Conservation (phyloP, 37 sponge, comb jelly and placozoan genomes). For the Amphimedon queenslandica region DNA sequence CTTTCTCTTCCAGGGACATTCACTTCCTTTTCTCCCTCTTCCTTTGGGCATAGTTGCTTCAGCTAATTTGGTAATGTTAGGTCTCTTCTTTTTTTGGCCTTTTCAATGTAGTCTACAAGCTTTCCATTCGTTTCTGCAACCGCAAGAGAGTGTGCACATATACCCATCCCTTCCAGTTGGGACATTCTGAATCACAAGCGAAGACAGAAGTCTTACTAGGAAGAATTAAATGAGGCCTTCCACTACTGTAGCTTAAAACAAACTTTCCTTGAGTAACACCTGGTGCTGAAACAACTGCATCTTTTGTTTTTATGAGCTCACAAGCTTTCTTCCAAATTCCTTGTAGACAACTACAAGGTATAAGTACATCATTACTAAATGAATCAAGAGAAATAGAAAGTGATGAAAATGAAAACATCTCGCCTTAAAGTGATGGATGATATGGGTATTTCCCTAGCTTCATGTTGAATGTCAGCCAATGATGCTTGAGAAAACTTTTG, state of each 20-base stretch:
- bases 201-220: conserved; percentile 16
- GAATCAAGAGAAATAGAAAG: conserved; percentile 19
- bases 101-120: conserved; percentile 3
- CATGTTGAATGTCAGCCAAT: neutral
- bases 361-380: neutral
- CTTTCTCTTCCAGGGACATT: neutral
- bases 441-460: neutral
- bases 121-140: conserved; percentile 16
- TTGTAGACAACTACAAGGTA: conserved; percentile 26
- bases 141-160: conserved; percentile 22
- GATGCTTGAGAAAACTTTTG: conserved; percentile 1
- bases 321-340: conserved; percentile 51
- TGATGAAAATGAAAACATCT: conserved; percentile 1
- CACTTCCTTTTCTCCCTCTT: conserved; percentile 22
- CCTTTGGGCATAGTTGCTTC: conserved; percentile 24
- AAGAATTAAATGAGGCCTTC: conserved; percentile 25
- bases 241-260: conserved; percentile 30
- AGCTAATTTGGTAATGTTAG: conserved; percentile 24
- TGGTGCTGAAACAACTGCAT: conserved; percentile 28
- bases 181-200: conserved; percentile 24
- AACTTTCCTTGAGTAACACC: conserved; percentile 12
- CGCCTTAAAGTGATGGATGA: neutral
- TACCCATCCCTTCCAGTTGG: conserved; percentile 31
- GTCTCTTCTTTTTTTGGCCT: conserved; percentile 10
- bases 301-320: conserved; percentile 22